Base-by-base conservation (phyloP, 2,113 vertebrate genomes). In the Anser cygnoides region DNA sequence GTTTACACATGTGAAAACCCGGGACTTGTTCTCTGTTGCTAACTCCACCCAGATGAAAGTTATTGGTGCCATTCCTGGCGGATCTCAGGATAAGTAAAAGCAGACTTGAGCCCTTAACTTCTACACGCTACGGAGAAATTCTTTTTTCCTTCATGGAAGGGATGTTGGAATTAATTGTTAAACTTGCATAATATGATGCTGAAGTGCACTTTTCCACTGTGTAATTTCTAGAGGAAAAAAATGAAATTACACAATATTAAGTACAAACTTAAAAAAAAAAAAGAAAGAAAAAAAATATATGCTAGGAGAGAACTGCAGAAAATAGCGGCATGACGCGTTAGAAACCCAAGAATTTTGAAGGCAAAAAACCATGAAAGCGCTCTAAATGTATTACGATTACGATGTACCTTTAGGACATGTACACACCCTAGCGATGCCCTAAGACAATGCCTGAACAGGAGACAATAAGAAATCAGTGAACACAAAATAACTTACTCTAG, bases 11-110 rank as follows among this genome's bases (percentile, higher is more conserved):
- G 11, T 67, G 72, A 88, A 90, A 94, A 86, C 50, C 55, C 72
- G 77, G 75, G 59, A 76, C 31, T 68, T 62, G 19, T 55, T 81
- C 72, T 86, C 72, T 0, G 1, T 61, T 0, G 3, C 63, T 83
- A 71, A 80, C 28, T 83, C 59, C 37, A 57, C 41, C 16, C 78
- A 85, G 72, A 95, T 54, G 57, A 86, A 94, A 79, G 18, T 86
- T 6, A 0, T 8, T 73, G 39, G 46, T 89, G 33, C 76, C 16
- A 13, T 68, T 96, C 52, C 65, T 72, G 62, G 61, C 23, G 58
- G 29, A 89, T 65, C 74, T 65, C 76, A 79, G 35, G 14, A 5
- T 90, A 94, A 95, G 70, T 81, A 71, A 94, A 95, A 96, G 76
- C 85, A 96, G 86, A 87, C 19, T 54, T 83, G 43, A 83, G n/a